These are phyloP conservation scores for Leontopithecus rosalia DNA, from an alignment of 2,797 vertebrate genomes.

Conservation along the genomic window DNA sequence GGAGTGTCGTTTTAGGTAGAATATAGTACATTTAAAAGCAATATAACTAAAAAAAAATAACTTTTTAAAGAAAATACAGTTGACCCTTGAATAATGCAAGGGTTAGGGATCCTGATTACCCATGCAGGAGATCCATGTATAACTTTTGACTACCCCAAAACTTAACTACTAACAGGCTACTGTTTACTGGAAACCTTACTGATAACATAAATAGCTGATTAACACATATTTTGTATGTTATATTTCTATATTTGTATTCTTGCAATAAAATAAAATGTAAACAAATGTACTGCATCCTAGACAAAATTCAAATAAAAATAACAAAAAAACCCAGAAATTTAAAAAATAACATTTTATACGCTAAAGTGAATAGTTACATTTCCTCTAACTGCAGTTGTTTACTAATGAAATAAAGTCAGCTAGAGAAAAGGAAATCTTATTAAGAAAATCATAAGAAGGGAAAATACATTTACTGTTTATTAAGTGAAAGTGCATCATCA, in stretches of 20 bases:
- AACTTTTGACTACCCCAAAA: neutral
- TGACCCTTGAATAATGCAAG: neutral
- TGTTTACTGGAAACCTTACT: neutral
- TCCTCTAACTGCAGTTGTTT: neutral
- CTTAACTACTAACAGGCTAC: neutral
- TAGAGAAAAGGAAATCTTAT: neutral
- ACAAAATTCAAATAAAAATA: constrained; percentile 32
- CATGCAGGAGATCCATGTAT: neutral
- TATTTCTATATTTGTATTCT: neutral
- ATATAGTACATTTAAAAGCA: constrained; percentile 42
- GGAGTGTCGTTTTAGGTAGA: neutral
- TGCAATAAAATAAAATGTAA: neutral
- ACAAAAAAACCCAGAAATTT: neutral
- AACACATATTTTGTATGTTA: neutral
- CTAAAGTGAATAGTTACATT: constrained; percentile 40
- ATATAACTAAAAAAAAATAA: neutral
- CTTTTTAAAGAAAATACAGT: neutral
- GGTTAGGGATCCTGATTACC: neutral
- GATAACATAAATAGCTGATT: neutral
- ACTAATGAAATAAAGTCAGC: neutral
- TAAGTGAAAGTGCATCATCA: neutral
- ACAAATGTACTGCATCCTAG: neutral
- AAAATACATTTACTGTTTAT: neutral
- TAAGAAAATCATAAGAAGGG: neutral
- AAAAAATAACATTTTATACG: neutral